phyloP scores from a whole-genome alignment of 1,140 invertebrate species.

The Schlechtendalia chinensis region DNA sequence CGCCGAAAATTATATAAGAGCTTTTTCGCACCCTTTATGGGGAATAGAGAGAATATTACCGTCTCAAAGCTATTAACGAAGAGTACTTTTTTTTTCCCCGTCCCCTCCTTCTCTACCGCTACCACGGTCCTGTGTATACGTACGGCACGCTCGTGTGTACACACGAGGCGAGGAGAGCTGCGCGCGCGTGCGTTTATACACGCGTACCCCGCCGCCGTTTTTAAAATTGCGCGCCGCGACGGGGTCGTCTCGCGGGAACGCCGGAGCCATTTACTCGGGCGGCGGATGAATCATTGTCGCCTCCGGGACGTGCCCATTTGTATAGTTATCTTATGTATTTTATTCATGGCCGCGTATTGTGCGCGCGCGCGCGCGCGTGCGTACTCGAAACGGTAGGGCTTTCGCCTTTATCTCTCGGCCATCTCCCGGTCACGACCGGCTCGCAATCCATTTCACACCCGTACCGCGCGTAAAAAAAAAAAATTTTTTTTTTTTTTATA shows the following conservation, averaged over 20 bases:
- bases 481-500: too few relatives aligned
- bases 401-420: constrained; percentile 33
- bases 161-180: too few relatives aligned
- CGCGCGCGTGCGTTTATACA: background rate
- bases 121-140: background rate
- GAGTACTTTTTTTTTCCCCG: constrained; percentile 11
- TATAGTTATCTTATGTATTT: constrained; percentile 23
- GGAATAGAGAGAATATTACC: background rate
- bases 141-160: background rate
- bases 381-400: constrained; percentile 29
- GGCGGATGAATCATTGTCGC: constrained; percentile 48
- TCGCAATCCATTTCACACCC: constrained; percentile 46
- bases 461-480: background rate
- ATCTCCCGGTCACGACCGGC: constrained; percentile 43
- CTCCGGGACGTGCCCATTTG: constrained; percentile 39
- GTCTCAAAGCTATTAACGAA: constrained; percentile 41
- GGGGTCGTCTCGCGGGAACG: constrained; percentile 32
- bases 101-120: too few relatives aligned
- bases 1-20: constrained; percentile 44
- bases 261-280: constrained; percentile 17
- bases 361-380: background rate
- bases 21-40: constrained; percentile 5
- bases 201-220: background rate
- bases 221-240: background rate
- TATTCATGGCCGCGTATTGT: constrained; percentile 14